Base-by-base conservation (phyloP, 2,888 invertebrate species). In the Stegophylla sp. region DNA sequence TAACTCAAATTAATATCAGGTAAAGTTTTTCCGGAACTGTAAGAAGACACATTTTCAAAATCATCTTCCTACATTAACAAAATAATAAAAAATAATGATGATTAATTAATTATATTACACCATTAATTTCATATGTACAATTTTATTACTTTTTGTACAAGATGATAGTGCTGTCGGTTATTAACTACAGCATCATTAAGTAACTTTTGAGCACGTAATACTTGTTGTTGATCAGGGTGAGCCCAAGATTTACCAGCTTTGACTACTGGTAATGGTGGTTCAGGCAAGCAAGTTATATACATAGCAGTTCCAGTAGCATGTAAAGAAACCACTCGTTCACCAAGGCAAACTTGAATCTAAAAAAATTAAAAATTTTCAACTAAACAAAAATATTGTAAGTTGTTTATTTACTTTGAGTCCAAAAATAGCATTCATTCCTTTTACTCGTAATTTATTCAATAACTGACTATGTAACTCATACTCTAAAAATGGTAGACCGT, bases 361-460 rank as follows among this genome's bases (percentile, higher is more conserved):
- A 67, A 7, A 63, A 71, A 79, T 72, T 3, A 53, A 66, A 3
- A 23, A 43, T 45, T 66, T 41, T 45, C 1, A 59, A 41, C 13
- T 41, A 23, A 63, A 13, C 2, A 63, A 79, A 34, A 28, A 51
- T 20, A 59, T 20, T 23, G 15, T 17, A 23, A 1, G 13, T 51
- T 15, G 48, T 15, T 81, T 72, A 88, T 88, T 87, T 83, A 91
- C 89, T 85, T 92, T 92, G 10, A 98, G 88, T 0, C 94, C 94
- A 87, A 97, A 97, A 76, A 97, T 88, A 5, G 96, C 94, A 88
- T 98, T 98, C 91, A 97, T 97, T 10, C 96, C 97, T 87, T 95
- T 95, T 83, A 97, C 93, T 87, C 94, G 92, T 3, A 98, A 88
- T 86, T 97, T 97, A 85, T 95, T 96, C 1, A 97, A 90, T 53